A percentile compares a stretch with the other conserved stretches of the same genome.
Conservation (phyloP, 2,888 invertebrate genomes). For the Caenorhabditis sulstoni region DNA sequence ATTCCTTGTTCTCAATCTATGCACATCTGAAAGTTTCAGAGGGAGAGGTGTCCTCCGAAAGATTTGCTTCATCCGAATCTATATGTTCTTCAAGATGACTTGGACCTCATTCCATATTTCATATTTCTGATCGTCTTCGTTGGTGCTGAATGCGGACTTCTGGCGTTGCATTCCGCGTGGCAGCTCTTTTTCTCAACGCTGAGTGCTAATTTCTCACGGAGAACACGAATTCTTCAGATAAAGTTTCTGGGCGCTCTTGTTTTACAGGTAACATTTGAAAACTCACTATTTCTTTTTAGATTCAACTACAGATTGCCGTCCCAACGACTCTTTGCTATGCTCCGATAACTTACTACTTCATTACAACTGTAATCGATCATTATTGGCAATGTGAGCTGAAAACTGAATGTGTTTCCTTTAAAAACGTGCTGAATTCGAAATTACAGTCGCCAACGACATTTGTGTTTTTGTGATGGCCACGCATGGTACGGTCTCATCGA, state of each 20-base stretch:
- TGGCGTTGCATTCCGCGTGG: constrained; percentile 24
- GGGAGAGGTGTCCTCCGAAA: constrained; percentile 29
- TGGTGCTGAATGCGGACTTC: constrained; percentile 20
- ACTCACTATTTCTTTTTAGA: not conserved
- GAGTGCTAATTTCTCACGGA: constrained; percentile 17
- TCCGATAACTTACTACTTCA: not conserved
- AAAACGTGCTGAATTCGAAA: too few relatives aligned
- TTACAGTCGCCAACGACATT: constrained; percentile 41
- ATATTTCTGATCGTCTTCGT: constrained; percentile 12
- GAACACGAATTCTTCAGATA: constrained; percentile 25
- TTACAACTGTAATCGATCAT: constrained; percentile 14
- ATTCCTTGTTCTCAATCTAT: not conserved
- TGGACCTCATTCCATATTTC: not conserved
- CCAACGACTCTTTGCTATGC: constrained; percentile 29
- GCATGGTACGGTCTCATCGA: constrained; percentile 9
- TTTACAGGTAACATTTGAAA: constrained; percentile 4
- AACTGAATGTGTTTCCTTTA: not conserved
- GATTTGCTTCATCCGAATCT: constrained; percentile 25
- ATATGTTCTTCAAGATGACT: constrained; percentile 6
- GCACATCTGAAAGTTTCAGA: constrained; percentile 7
- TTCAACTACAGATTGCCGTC: constrained; percentile 16
- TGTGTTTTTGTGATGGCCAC: constrained; percentile 11
- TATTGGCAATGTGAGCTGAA: constrained; percentile 28
- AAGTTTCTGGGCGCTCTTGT: constrained; percentile 22
- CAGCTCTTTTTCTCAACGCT: constrained; percentile 32